Conservation (phyloP, 2,113 vertebrate genomes). For the Corythornis madagascariensis region DNA sequence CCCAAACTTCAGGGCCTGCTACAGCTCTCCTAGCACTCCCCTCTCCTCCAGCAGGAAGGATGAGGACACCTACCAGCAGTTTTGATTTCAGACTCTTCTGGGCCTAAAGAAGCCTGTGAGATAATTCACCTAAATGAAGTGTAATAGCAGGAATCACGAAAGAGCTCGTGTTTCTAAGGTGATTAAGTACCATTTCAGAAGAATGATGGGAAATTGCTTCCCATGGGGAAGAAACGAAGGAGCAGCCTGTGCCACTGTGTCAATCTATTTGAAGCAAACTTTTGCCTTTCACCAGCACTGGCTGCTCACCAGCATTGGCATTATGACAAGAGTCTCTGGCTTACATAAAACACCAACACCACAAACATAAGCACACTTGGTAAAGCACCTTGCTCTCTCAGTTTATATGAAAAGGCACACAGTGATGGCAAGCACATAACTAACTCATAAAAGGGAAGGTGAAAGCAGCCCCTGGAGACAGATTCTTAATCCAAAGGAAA, state of each 20-base stretch:
- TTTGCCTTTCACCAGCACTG: background rate
- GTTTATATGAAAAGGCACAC: background rate
- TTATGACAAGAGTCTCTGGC: background rate
- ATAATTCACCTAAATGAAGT: background rate
- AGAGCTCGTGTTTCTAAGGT: background rate
- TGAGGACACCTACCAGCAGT: background rate
- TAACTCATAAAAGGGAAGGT: background rate
- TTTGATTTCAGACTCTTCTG: background rate
- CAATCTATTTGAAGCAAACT: background rate
- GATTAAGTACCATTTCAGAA: conserved; percentile 24
- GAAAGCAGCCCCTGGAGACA: background rate
- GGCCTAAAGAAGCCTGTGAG: background rate
- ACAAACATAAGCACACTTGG: background rate
- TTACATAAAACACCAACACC: background rate
- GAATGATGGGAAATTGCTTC: conserved; percentile 34
- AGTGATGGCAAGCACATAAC: rapidly evolving
- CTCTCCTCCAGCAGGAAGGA: background rate
- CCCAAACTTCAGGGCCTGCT: background rate
- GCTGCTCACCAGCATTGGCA: background rate
- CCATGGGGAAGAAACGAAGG: background rate
- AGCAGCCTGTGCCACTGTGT: background rate
- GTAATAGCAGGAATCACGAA: background rate
- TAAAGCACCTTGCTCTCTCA: background rate
- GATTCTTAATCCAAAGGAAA: background rate
- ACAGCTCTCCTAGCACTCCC: background rate